Evolutionary conservation across 1,140 invertebrate species (phyloP), one percentile per base, ranked within the genome.

Genomic region (Rhagoletis zephyria): DNA sequence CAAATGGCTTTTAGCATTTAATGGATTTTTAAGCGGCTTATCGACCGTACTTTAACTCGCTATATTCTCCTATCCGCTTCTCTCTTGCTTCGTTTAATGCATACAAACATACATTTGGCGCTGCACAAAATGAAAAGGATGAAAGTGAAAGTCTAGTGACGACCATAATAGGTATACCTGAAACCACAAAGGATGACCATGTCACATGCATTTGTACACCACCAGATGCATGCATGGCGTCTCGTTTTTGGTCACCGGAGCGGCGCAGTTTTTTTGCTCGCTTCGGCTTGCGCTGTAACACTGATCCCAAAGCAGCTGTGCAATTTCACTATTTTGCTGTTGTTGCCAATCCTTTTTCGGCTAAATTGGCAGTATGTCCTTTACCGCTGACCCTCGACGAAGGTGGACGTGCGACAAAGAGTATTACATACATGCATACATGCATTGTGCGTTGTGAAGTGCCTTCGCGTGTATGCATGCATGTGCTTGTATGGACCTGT

Each of bases 1-100:
- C 74, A 59, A 81, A 19, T 30, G 45, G 48, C 74, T 81, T 59
- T 81, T 81, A 56, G 48, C 74, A 56, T 81, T 81, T 81, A 81
- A 81, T 56, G 74, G 48, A 48, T 1, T 81, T 56, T 56, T 81
- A 81, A 81, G 74, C 14, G 48, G 48, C 45, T 81, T 56, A 56
- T 30, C 74, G 9, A 10, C 48, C 1, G 51, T 56, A 56, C 10
- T 56, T 56, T 56, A 7, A 0, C 51, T 56, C 51, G 51, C 51
- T 30, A 30, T 30, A 30, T 30, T 30, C 51, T 56, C 10, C 10
- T 7, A 56, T 56, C 51, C 51, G 51, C 51, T 56, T 56, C 51
- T 2, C 4, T 14, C 59, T 1, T 60, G 6, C 59, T 60, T 60
- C 12, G 6, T 12, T 6, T 60, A 60, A 4, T 63, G 61, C 61